Evolutionary conservation across 2,888 invertebrate species (phyloP).

Genomic region (Watsonalla cultraria): DNA sequence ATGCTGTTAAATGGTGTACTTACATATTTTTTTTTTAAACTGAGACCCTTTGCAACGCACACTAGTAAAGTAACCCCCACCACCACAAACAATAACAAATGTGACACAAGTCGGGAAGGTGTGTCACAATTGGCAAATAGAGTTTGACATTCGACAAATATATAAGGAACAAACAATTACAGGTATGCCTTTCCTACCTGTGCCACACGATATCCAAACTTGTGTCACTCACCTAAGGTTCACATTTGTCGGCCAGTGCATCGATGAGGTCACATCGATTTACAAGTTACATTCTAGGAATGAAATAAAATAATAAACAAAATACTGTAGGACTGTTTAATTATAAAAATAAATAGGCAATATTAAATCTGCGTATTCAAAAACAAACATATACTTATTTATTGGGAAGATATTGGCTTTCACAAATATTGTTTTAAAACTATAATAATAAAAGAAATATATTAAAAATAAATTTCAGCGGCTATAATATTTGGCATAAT

Average conservation of each 20-base stretch:
- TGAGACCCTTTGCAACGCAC: constrained; percentile 13
- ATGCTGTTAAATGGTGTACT: neutral
- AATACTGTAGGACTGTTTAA: constrained; percentile 23
- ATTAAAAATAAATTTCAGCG: constrained; percentile 10
- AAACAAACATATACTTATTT: neutral
- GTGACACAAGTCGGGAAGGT: constrained; percentile 79
- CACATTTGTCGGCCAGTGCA: constrained; percentile 29
- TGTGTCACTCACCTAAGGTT: constrained; percentile 74
- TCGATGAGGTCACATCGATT: constrained; percentile 10
- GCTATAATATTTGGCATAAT: constrained; percentile 11
- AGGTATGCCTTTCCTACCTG: constrained; percentile 71
- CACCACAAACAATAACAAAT: constrained; percentile 30
- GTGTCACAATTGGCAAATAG: constrained; percentile 62
- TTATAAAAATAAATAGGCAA: constrained; percentile 8
- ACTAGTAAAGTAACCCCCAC: constrained; percentile 11
- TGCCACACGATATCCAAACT: constrained; percentile 76
- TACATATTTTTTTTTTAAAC: neutral
- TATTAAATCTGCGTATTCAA: constrained; percentile 12
- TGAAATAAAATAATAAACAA: constrained; percentile 18
- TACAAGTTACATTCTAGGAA: constrained; percentile 2
- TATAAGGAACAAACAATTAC: constrained; percentile 15
- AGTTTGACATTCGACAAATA: constrained; percentile 18
- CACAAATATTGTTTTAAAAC: too few species aligned
- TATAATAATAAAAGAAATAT: too few species aligned
- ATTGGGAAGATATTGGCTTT: neutral